A percentile compares a stretch with the other conserved stretches of the same genome.
phyloP scores from a whole-genome alignment of 2,113 vertebrate species.

The Oriolus oriolus region DNA sequence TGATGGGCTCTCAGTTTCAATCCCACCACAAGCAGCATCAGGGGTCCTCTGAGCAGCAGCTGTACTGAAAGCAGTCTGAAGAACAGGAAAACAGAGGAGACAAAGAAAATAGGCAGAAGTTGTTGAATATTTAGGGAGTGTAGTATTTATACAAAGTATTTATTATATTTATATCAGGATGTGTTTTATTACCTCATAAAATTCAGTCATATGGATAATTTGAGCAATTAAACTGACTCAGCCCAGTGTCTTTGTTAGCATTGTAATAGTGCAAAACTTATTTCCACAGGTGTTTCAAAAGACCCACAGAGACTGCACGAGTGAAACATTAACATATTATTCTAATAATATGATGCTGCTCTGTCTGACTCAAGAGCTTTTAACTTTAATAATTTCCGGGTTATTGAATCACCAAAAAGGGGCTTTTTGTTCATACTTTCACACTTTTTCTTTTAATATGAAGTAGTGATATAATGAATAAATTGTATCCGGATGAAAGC shows the following conservation, averaged over 20 bases:
- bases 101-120: background rate
- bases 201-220: constrained; percentile 26
- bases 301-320: constrained; percentile 27
- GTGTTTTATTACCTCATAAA: constrained; percentile 66
- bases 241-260: constrained; percentile 18
- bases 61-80: background rate
- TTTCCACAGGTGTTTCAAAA: constrained; percentile 72
- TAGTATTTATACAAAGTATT: constrained; percentile 7
- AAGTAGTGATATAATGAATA: constrained; percentile 66
- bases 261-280: constrained; percentile 35
- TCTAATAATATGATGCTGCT: constrained; percentile 69
- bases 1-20: background rate
- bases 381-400: constrained; percentile 72
- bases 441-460: constrained; percentile 66
- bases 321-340: constrained; percentile 72
- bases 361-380: constrained; percentile 68
- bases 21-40: background rate
- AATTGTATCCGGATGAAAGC: constrained; percentile 73
- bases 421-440: constrained; percentile 62
- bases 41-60: background rate
- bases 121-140: background rate
- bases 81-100: background rate
- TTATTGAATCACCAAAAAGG: constrained; percentile 55
- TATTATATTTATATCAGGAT: constrained; percentile 55
- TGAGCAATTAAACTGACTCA: constrained; percentile 22